phyloP scores from a whole-genome alignment of 2,113 vertebrate genomes.

The Nipponia nippon region DNA sequence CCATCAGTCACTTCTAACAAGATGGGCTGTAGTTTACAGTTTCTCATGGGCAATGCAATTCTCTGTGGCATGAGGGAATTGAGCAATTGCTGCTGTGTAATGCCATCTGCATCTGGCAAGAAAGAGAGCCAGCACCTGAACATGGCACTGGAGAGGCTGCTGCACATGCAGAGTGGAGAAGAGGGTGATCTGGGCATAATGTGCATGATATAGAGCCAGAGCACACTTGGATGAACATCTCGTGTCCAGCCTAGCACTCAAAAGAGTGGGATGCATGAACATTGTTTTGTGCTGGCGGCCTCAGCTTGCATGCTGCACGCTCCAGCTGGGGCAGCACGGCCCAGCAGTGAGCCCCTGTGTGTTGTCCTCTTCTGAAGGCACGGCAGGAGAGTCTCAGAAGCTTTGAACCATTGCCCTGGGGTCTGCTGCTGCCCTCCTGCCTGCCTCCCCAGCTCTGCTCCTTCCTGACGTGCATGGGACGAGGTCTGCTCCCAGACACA shows the following conservation, averaged over 20 bases:
- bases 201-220: not conserved
- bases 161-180: not conserved
- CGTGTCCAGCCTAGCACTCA: not conserved
- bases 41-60: not conserved
- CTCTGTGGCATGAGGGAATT: not conserved
- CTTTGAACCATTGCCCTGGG: not conserved
- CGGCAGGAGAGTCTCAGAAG: not conserved
- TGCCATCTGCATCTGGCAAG: not conserved
- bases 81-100: not conserved
- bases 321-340: rapidly evolving
- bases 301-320: not conserved
- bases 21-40: not conserved
- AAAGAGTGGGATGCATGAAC: not conserved
- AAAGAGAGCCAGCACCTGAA: not conserved
- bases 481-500: not conserved
- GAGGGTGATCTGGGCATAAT: rapidly evolving
- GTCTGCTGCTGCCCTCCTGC: not conserved
- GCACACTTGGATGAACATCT: not conserved
- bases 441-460: not conserved
- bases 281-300: not conserved
- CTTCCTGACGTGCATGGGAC: rapidly evolving
- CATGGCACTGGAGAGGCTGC: rapidly evolving
- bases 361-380: not conserved
- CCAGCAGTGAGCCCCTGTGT: not conserved
- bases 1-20: not conserved